These are phyloP conservation scores for Scaptomyza graminum DNA, from an alignment of 1,140 invertebrate species.

Conservation along the genomic window DNA sequence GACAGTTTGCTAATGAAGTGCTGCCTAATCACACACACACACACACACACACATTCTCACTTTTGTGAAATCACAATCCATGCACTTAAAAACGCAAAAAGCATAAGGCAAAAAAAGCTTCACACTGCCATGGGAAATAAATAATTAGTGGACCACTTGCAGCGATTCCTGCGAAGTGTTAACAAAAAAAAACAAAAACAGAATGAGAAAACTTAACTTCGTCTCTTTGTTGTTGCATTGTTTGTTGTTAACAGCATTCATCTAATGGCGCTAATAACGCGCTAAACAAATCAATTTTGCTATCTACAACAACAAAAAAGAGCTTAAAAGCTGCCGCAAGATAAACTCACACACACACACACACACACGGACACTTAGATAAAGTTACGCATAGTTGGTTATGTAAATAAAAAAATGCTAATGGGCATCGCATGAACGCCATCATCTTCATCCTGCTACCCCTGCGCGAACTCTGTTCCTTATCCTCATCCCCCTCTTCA, in stretches of 20 bases:
- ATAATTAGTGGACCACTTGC: slow-evolving; percentile 78
- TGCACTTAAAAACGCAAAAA: slow-evolving; percentile 36
- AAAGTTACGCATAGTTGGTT: slow-evolving; percentile 61
- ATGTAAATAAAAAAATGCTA: slow-evolving; percentile 74
- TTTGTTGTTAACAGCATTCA: slow-evolving; percentile 42
- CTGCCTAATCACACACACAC: slow-evolving; percentile 42
- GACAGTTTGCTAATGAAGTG: slow-evolving; percentile 26
- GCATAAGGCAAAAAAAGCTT: background rate
- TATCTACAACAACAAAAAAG: slow-evolving; percentile 30
- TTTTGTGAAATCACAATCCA: slow-evolving; percentile 20
- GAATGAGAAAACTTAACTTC: slow-evolving; percentile 44
- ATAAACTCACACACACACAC: slow-evolving; percentile 48
- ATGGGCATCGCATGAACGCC: slow-evolving; percentile 67
- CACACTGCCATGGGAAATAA: slow-evolving; percentile 62
- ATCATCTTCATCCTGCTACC: background rate
- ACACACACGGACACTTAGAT: slow-evolving; percentile 29
- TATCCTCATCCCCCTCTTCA: background rate
- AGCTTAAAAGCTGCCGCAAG: slow-evolving; percentile 69
- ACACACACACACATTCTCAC: background rate
- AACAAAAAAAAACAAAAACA: slow-evolving; percentile 39
- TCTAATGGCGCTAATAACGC: slow-evolving; percentile 75
- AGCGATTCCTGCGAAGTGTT: slow-evolving; percentile 47
- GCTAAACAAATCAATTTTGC: slow-evolving; percentile 77
- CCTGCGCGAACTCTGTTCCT: too few species aligned
- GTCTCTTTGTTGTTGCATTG: slow-evolving; percentile 33